Conservation (phyloP, 2,113 vertebrate species). For the Callorhinus ursinus region DNA sequence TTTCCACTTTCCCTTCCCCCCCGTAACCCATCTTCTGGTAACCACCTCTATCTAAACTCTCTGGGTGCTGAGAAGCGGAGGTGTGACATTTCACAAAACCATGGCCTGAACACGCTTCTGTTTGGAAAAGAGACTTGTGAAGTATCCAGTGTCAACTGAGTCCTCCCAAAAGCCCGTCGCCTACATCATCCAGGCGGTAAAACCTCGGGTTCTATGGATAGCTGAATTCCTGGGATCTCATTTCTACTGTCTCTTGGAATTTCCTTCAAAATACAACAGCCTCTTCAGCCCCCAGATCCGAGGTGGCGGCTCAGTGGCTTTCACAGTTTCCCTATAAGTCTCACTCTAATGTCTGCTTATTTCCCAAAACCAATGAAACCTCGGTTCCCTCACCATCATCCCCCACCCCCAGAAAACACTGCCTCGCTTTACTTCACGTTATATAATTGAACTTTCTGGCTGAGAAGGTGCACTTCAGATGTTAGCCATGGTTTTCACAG, state of each 20-base stretch:
- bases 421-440: conserved; percentile 31
- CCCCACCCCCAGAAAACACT: neutral
- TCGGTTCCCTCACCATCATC: neutral
- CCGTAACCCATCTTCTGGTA: neutral
- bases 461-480: conserved; percentile 68
- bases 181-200: neutral
- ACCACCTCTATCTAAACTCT: neutral
- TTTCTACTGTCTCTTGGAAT: neutral
- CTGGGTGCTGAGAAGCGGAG: neutral
- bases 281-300: neutral
- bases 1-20: neutral
- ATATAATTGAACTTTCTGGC: conserved; percentile 66
- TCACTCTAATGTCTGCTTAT: neutral
- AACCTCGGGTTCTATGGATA: neutral
- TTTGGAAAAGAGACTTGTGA: conserved; percentile 51
- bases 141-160: conserved; percentile 56
- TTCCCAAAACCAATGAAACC: neutral
- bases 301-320: neutral
- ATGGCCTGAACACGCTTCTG: neutral
- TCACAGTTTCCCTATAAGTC: neutral
- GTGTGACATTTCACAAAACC: conserved; percentile 40
- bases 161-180: neutral
- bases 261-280: neutral
- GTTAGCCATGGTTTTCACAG: conserved; percentile 60
- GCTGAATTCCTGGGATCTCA: neutral